Percentiles rank a stretch among this genome's conserved stretches.
Evolutionary conservation across 2,113 vertebrate species (phyloP).

Genomic region (Ceyx melanurus): DNA sequence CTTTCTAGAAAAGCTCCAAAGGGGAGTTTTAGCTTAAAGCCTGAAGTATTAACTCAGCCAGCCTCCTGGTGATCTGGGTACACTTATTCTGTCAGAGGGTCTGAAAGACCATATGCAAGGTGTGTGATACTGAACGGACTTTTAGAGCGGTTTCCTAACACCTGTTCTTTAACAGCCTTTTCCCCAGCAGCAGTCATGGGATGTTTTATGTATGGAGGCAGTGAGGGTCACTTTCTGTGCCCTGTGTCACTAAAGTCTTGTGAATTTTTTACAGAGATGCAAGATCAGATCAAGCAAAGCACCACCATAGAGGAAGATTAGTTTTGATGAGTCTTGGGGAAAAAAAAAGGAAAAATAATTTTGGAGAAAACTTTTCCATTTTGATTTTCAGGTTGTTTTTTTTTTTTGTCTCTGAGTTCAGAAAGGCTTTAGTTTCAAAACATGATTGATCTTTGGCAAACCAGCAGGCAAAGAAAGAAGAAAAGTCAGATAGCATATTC

Average conservation of each 20-base stretch:
- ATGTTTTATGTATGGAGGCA: neutral
- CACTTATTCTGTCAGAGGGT: neutral
- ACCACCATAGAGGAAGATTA: neutral
- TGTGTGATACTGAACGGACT: neutral
- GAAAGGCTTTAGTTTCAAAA: neutral
- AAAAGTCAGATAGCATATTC: neutral
- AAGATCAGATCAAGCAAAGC: neutral
- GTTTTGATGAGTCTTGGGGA: neutral
- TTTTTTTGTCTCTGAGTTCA: accelerated
- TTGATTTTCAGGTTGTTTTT: neutral
- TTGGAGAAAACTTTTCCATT: neutral
- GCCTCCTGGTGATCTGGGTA: neutral
- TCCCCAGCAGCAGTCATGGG: neutral
- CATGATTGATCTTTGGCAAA: neutral
- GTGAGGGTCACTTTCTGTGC: neutral
- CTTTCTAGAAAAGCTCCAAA: neutral
- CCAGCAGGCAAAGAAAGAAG: neutral
- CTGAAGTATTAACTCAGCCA: neutral
- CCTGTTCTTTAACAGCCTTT: neutral
- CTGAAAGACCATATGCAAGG: neutral
- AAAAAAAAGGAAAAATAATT: neutral
- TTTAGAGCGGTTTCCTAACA: neutral
- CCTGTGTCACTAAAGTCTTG: neutral
- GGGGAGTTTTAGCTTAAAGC: neutral
- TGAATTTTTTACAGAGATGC: neutral